Evolutionary conservation across 2,797 vertebrate genomes (phyloP), one percentile per base, ranked within the genome.

Genomic region (Hippoglossus hippoglossus): DNA sequence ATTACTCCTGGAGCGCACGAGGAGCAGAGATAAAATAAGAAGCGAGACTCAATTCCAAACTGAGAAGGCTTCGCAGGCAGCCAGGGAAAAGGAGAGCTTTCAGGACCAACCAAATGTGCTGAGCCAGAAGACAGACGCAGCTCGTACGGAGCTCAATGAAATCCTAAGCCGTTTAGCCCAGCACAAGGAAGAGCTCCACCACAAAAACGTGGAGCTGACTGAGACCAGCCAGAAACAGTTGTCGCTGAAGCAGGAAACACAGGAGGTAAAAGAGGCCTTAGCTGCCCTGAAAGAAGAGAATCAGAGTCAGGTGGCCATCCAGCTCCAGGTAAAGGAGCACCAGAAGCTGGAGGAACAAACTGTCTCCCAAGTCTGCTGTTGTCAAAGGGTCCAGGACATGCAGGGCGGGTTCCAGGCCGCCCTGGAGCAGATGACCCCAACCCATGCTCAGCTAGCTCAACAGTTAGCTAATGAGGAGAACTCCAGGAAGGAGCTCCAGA

Each of bases 101-200:
- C 95, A 94, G 86, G 92, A 69, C 82, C 95, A 96, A 72, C 90
- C 96, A 77, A 95, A 95, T 57, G 81, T 87, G 75, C 92, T 96
- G 19, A 79, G 95, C 81, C 95, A 96, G 84, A 96, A 97, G 85
- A 90, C 93, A 18, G 97, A 98, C 85, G 96, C 76, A 3, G 93
- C 96, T 80, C 93, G 82, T 53, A 95, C 94, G 86, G 97, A 99
- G 80, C 88, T 99, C 41, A 87, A 92, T 21, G 96, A 97, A 46
- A 93, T 94, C 44, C 90, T 98, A 63, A 90, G 93, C 62, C 96
- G 94, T 21, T 93, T 95, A 71, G 96, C 95, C 67, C 94, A 94
- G 79, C 95, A 97, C 22, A 96, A 98, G 76, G 97, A 98, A 67
- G 95, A 96, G 31, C 89, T 97, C 39, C 94, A 91, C 28, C 90